Evolutionary conservation across 1,140 invertebrate species (phyloP).

Genomic region (Tetramorium simillimum): DNA sequence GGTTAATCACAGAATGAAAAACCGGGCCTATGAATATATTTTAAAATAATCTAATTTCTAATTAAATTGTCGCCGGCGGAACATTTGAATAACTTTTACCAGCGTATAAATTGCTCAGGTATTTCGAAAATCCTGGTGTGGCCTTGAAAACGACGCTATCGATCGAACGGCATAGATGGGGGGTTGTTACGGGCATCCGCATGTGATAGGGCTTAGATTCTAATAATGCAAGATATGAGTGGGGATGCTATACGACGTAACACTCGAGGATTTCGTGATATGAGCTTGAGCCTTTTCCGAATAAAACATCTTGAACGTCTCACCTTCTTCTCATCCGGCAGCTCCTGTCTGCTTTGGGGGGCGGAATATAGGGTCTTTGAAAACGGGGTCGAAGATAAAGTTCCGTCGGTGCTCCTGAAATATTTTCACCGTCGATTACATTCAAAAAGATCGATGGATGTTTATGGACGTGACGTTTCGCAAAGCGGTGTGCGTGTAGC

Average conservation of each 20-base stretch:
- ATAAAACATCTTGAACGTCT: not conserved
- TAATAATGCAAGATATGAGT: conserved; percentile 75
- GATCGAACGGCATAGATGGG: conserved; percentile 51
- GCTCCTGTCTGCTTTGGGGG: conserved; percentile 4
- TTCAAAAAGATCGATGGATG: conserved; percentile 54
- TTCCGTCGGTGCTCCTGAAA: conserved; percentile 71
- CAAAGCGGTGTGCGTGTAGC: conserved; percentile 26
- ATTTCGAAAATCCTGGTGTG: not conserved
- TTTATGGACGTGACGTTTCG: conserved; percentile 52
- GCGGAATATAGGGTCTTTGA: conserved; percentile 49
- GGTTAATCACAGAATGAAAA: no score
- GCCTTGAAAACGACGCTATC: conserved; percentile 31
- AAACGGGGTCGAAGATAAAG: conserved; percentile 72
- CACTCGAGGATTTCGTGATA: conserved; percentile 63
- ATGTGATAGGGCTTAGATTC: conserved; percentile 65
- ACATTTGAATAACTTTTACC: not conserved
- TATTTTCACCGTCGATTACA: conserved; percentile 67
- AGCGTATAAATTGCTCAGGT: not conserved
- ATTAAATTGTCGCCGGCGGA: not conserved
- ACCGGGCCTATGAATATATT: no score
- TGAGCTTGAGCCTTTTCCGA: conserved; percentile 65
- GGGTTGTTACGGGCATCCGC: not conserved
- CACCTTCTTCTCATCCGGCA: conserved; percentile 3
- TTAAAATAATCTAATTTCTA: not conserved
- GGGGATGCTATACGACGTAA: conserved; percentile 43